Evolutionary conservation across 2,113 vertebrate genomes (phyloP), one percentile per base, ranked within the genome.

Genomic region (Urocitellus parryii): DNA sequence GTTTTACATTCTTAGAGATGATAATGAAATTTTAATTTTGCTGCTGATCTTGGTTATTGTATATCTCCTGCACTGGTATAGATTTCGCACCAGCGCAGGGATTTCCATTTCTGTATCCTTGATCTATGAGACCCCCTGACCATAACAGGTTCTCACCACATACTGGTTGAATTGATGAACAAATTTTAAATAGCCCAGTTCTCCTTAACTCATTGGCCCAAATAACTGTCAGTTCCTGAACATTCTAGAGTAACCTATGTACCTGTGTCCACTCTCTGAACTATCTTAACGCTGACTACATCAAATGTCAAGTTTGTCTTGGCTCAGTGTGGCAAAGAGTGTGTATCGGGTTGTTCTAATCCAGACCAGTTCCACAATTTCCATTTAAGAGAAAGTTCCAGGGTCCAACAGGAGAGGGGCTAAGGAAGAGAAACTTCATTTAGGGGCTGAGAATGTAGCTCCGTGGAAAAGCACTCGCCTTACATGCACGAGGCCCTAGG

Each of bases 351-450:
- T 42, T 0, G 2, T 42, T 77, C 42, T 67, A 85, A 39, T 5
- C 4, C 27, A 37, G n/a, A 58, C 27, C 25, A 65, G 11, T 20
- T 17, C 27, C 7, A 9, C 13, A 58, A 51, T 80, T 65, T 8
- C 10, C 20, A 27, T 0, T 2, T 1, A 27, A 29, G 48, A 79
- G 81, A 76, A n/a, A 1, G 1, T 92, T 65, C 13, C 8, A 63
- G 48, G 16, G 8, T 63, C 45, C 1, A 3, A 3, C 8, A 1
- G 67, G 1, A 85, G 5, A 25, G 0, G 12, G 5, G 17, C 3
- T 37, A 14, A 22, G 4, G 24, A 70, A 90, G 78, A 27, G 29
- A 51, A 91, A 20, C 0, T 67, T 88, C 4, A 63, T 51, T 72
- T 24, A 18, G 13, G n/a, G 39, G 56, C 56, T 58, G 18, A 58